Evolutionary conservation across 2,113 vertebrate genomes (phyloP), one percentile per base, ranked within the genome.

Genomic region (Lasiurus cinereus): DNA sequence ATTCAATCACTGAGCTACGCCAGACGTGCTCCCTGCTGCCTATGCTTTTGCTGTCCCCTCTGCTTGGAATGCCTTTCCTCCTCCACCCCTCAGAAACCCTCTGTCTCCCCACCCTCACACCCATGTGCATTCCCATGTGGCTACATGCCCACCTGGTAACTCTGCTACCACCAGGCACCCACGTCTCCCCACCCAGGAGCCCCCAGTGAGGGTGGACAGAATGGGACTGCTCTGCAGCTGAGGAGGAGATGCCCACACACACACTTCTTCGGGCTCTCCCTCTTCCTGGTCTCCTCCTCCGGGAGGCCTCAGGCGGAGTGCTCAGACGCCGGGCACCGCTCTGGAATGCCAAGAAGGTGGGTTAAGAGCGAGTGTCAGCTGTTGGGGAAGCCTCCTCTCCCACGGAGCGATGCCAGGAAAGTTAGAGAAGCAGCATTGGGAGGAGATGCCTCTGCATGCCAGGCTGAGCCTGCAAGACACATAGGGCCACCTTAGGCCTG

Each of bases 281-380:
- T 54, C n/a, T 43, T 29, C 88, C 36, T 70, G 50, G 16, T 77
- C 24, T 91, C 4, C 0, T 29, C 24, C 48, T 3, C 1, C 24
- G 16, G 19, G 92, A 72, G 76, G 70, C 90, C 27, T 64, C 39
- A 12, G 94, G 72, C 88, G 31, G 36, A 52, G 24, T 2, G 14
- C 78, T 82, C 59, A 82, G 89, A 76, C 48, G 4, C 12, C 9
- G 4, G 74, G 2, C 2, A 59, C 9, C 56, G 83, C 50, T 83
- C 90, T 31, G 6, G 95, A 92, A 93, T 87, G 89, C 54, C 50
- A 43, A 79, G n/a, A 94, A 78, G 54, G 15, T 56, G 27, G 48
- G 8, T 52, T 62, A 64, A 95, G 70, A 56, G 48, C 31, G 0
- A 2, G 39, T 5, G 19, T 70, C 74, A 70, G 54, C 50, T 39